Conservation (phyloP, 2,888 invertebrate species). For the Minunthozetes semirufus region DNA sequence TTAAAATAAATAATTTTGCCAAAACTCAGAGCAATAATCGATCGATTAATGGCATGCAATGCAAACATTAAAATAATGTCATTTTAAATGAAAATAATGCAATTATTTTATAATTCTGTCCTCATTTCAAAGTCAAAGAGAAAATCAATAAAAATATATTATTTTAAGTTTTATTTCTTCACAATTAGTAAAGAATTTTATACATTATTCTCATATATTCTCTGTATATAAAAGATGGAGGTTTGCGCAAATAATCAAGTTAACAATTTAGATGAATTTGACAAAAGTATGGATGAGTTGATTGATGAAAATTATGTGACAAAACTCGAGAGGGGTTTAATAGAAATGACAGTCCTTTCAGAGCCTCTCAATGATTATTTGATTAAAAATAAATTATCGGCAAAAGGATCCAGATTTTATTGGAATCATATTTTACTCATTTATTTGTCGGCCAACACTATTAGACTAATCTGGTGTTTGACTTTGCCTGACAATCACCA, state of each 20-base stretch:
- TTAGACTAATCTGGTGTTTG: slow-evolving; percentile 4
- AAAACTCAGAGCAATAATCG: no score
- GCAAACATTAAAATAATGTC: no score
- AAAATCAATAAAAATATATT: no score
- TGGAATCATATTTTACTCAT: not conserved
- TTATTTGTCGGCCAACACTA: slow-evolving; percentile 8
- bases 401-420: not conserved
- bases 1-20: no score
- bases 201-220: no score
- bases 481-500: slow-evolving; percentile 10
- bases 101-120: no score
- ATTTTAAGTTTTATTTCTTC: no score
- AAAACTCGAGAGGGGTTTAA: not conserved
- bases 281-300: slow-evolving; percentile 21
- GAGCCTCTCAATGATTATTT: slow-evolving; percentile 1
- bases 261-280: not conserved
- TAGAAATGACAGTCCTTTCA: not conserved
- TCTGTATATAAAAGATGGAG: no score
- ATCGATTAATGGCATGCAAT: no score
- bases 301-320: not conserved
- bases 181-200: no score
- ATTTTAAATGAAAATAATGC: no score
- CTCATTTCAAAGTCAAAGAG: no score
- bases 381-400: not conserved
- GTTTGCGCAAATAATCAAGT: not conserved